Conservation (phyloP, 2,888 invertebrate genomes). For the Idaea straminata region DNA sequence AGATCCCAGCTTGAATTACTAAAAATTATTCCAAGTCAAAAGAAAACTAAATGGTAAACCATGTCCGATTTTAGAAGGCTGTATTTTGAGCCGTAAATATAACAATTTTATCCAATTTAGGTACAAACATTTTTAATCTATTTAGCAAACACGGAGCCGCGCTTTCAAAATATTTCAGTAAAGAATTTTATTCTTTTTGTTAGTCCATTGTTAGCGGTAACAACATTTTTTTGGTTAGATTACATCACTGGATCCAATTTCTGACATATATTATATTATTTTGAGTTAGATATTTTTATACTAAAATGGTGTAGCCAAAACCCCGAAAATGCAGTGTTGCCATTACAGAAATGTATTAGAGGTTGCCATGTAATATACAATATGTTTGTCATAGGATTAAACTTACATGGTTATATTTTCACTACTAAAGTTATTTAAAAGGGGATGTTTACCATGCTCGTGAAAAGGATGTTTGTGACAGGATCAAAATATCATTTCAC, state of each 20-base stretch:
- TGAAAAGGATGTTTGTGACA: too few species aligned
- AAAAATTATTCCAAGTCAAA: background rate
- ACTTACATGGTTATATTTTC: too few species aligned
- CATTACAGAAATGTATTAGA: too few species aligned
- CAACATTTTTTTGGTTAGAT: constrained; percentile 7
- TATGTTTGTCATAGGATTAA: too few species aligned
- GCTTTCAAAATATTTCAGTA: constrained; percentile 13
- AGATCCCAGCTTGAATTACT: background rate
- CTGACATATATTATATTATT: background rate
- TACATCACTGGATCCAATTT: background rate
- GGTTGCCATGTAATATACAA: too few species aligned
- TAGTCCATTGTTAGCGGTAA: constrained; percentile 23
- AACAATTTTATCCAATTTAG: constrained; percentile 15
- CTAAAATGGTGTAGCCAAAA: too few species aligned
- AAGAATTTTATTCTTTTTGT: constrained; percentile 20
- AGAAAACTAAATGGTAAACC: background rate
- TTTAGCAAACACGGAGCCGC: background rate
- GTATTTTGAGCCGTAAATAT: background rate
- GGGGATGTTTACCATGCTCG: too few species aligned
- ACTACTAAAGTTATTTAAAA: too few species aligned
- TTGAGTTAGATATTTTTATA: background rate
- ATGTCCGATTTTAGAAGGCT: background rate
- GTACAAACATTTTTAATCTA: constrained; percentile 15
- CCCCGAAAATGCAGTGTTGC: too few species aligned
- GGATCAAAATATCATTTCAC: too few species aligned